Evolutionary conservation across 2,797 vertebrate genomes (phyloP).

Genomic region (Gymnodraco acuticeps): DNA sequence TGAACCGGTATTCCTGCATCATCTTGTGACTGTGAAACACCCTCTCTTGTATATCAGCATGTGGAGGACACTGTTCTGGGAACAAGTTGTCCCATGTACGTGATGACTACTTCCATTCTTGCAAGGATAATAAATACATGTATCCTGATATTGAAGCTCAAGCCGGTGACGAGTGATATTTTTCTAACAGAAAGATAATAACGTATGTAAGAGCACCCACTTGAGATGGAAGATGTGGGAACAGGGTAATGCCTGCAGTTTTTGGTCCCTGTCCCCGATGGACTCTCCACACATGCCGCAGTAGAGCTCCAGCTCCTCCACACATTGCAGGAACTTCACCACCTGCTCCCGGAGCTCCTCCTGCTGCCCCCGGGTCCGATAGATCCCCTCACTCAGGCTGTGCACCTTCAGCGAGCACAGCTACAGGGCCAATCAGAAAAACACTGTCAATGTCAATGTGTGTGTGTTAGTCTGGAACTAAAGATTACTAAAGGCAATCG

Average conservation of each 20-base stretch:
- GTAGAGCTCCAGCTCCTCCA: constrained; percentile 98
- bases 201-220: constrained; percentile 77
- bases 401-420: constrained; percentile 93
- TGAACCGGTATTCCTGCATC: too few species aligned
- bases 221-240: constrained; percentile 98
- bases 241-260: constrained; percentile 97
- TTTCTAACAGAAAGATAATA: constrained; percentile 5
- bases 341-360: constrained; percentile 92
- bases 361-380: constrained; percentile 90
- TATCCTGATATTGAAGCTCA: too few species aligned
- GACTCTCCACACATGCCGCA: constrained; percentile 99
- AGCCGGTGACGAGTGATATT: too few species aligned
- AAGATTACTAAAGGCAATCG: background rate
- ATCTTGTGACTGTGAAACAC: too few species aligned
- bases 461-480: background rate
- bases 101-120: too few species aligned
- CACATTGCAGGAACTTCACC: constrained; percentile 97
- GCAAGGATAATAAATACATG: too few species aligned
- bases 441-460: background rate
- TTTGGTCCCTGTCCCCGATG: constrained; percentile 96
- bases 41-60: too few species aligned
- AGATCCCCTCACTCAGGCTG: constrained; percentile 93
- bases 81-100: too few species aligned
- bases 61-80: too few species aligned
- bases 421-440: constrained; percentile 68